Evolutionary conservation across 1,140 invertebrate genomes (phyloP).

Genomic region (Phenacoccus solenopsis): DNA sequence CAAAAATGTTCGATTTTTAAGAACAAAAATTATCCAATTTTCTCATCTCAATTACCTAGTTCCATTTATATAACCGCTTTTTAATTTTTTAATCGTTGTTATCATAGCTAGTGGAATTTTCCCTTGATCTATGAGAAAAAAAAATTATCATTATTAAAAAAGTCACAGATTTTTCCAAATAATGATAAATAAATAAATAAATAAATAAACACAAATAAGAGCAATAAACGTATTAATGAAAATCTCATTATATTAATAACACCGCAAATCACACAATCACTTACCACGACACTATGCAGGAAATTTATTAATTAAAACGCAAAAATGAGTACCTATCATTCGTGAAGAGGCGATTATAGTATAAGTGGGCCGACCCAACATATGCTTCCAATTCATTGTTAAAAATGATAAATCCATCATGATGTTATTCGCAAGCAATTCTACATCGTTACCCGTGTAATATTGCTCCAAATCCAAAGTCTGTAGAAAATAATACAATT

Average conservation of each 20-base stretch:
- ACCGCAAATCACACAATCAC: too few relatives aligned
- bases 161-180: too few relatives aligned
- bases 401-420: slow-evolving; percentile 79
- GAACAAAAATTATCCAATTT: neutral
- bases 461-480: slow-evolving; percentile 87
- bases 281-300: neutral
- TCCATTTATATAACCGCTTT: slow-evolving; percentile 96
- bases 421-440: slow-evolving; percentile 74
- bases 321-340: slow-evolving; percentile 50
- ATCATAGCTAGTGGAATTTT: slow-evolving; percentile 86
- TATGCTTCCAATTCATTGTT: slow-evolving; percentile 83
- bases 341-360: slow-evolving; percentile 65
- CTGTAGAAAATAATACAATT: slow-evolving; percentile 37
- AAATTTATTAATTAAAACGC: neutral
- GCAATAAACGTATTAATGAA: too few relatives aligned
- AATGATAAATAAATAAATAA: too few relatives aligned
- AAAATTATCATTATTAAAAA: too few relatives aligned
- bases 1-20: neutral
- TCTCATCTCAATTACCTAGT: slow-evolving; percentile 44
- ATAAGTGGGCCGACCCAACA: slow-evolving; percentile 78
- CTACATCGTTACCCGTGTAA: slow-evolving; percentile 82
- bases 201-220: too few relatives aligned
- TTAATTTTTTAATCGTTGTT: slow-evolving; percentile 94
- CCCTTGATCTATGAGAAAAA: slow-evolving; percentile 63
- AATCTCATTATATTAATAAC: too few relatives aligned